These are phyloP conservation scores for Thalpophila matura DNA, from an alignment of 2,888 invertebrate genomes.

Conservation along the genomic window DNA sequence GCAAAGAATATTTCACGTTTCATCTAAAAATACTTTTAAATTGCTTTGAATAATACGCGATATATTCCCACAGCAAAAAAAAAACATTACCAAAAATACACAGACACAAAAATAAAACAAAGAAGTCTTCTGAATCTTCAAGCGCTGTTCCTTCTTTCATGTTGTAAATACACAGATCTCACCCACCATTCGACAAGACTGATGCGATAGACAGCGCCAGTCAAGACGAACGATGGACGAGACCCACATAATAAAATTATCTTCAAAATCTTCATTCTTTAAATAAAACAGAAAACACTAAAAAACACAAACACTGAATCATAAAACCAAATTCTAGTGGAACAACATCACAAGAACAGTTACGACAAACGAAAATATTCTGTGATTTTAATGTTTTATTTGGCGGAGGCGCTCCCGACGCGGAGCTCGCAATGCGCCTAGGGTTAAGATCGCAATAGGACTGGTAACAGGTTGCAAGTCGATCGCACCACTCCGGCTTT, in stretches of 20 bases:
- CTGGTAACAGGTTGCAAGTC: conserved; percentile 62
- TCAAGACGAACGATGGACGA: conserved; percentile 82
- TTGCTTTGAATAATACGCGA: background rate
- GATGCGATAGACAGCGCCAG: conserved; percentile 78
- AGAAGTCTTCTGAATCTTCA: conserved; percentile 42
- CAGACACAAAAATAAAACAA: conserved; percentile 23
- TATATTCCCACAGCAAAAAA: background rate
- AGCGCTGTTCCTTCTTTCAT: conserved; percentile 43
- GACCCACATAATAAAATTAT: conserved; percentile 57
- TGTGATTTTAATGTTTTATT: conserved; percentile 3
- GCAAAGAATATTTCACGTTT: background rate
- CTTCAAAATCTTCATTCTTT: conserved; percentile 53
- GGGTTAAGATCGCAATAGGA: conserved; percentile 48
- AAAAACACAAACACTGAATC: conserved; percentile 6
- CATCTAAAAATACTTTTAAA: background rate
- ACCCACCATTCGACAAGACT: conserved; percentile 91
- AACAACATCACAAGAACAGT: too few species aligned
- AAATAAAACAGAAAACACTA: conserved; percentile 19
- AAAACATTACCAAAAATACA: background rate
- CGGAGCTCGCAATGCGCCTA: conserved; percentile 41
- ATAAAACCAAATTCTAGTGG: too few species aligned
- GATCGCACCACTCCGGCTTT: conserved; percentile 54
- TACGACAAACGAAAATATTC: background rate
- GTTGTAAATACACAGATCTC: conserved; percentile 67
- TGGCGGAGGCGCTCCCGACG: conserved; percentile 19